Evolutionary conservation across 2,888 invertebrate genomes (phyloP).

Genomic region (Phragmatobia fuliginosa): DNA sequence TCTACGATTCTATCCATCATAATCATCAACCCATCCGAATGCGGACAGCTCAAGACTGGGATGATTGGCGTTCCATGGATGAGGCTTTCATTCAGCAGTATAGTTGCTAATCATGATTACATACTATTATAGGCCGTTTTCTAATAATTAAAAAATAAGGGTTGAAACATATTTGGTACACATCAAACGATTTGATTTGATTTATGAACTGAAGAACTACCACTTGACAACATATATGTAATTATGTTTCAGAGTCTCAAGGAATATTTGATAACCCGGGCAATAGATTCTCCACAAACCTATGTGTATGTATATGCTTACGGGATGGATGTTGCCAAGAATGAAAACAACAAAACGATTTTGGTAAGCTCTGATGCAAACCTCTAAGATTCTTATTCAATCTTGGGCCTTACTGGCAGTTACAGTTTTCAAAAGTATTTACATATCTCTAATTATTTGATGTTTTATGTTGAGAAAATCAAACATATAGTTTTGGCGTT

Average conservation of each 20-base stretch:
- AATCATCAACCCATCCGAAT: no score
- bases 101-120: no score
- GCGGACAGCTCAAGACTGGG: no score
- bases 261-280: slow-evolving; percentile 72
- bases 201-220: not conserved
- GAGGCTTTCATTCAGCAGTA: no score
- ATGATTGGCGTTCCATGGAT: no score
- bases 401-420: no score
- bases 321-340: slow-evolving; percentile 65
- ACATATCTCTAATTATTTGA: not conserved
- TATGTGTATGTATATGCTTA: slow-evolving; percentile 76
- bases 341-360: not conserved
- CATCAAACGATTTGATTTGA: no score
- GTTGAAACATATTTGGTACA: no score
- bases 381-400: not conserved
- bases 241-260: slow-evolving; percentile 63
- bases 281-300: slow-evolving; percentile 74
- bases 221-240: no score
- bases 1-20: no score
- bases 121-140: no score
- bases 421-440: not conserved
- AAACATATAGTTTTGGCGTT: not conserved
- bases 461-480: not conserved
- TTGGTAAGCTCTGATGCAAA: slow-evolving; percentile 2
- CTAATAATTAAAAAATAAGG: no score